Conservation (phyloP, 1,140 invertebrate species). For the Drosophila elegans region DNA sequence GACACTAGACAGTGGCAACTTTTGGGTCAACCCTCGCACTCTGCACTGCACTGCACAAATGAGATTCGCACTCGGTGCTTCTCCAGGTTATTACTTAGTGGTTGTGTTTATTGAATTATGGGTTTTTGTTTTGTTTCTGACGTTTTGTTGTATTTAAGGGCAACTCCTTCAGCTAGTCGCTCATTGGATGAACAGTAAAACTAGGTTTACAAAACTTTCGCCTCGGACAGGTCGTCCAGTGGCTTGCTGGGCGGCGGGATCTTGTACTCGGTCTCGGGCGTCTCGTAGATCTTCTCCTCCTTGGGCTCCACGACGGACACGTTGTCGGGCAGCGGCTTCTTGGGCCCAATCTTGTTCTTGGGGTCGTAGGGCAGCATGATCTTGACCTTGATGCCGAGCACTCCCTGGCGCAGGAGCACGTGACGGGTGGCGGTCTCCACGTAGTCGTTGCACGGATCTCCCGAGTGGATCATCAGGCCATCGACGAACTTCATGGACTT, state of each 20-base stretch:
- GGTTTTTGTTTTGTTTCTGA: conserved; percentile 59
- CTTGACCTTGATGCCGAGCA: conserved; percentile 97
- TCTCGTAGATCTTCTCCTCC: conserved; percentile 89
- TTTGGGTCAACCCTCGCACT: conserved; percentile 39
- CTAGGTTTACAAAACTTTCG: conserved; percentile 82
- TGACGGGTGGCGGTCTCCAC: conserved; percentile 99
- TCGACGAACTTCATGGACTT: conserved; percentile 99
- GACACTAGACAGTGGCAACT: conserved; percentile 21
- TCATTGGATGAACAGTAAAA: conserved; percentile 74
- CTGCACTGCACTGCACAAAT: conserved; percentile 61
- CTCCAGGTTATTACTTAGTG: conserved; percentile 40
- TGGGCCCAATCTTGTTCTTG: conserved; percentile 98
- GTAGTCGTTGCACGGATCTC: conserved; percentile 99
- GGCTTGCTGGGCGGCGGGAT: conserved; percentile 80
- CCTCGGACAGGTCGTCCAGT: conserved; percentile 74
- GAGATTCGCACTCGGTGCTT: conserved; percentile 7
- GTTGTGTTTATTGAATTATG: conserved; percentile 67
- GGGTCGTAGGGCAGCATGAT: conserved; percentile 99
- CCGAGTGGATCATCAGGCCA: conserved; percentile 99
- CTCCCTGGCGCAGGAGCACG: conserved; percentile 97
- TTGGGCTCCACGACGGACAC: conserved; percentile 98
- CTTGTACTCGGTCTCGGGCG: conserved; percentile 85
- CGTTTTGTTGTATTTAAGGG: conserved; percentile 58
- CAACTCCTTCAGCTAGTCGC: conserved; percentile 53
- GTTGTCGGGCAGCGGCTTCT: conserved; percentile 98